Conservation (phyloP, 2,888 invertebrate species). For the Tipula confusa region DNA sequence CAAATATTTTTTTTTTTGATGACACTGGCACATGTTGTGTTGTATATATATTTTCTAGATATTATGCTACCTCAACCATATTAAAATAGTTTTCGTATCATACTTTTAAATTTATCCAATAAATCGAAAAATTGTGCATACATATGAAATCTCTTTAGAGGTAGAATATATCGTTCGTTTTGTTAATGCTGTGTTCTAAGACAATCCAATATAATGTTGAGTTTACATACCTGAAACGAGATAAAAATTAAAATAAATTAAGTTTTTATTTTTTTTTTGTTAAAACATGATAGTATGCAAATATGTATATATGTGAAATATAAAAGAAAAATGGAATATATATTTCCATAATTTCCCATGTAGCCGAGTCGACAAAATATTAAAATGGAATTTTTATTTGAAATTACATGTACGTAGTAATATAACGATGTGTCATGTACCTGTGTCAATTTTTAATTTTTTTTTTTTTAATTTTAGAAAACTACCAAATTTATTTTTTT, state of each 20-base stretch:
- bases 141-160: not conserved
- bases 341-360: not conserved
- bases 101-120: not conserved
- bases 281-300: not conserved
- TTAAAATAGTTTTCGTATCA: not conserved
- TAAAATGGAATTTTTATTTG: not conserved
- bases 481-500: not conserved
- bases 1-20: not conserved
- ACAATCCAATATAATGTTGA: not conserved
- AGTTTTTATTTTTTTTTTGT: not conserved
- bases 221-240: slow-evolving; percentile 25
- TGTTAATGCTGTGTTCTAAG: not conserved
- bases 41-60: not conserved
- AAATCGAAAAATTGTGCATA: not conserved
- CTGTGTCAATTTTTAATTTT: too few relatives aligned
- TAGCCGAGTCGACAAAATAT: not conserved
- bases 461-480: not conserved
- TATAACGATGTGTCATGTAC: not conserved
- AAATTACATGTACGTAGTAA: not conserved
- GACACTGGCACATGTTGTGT: not conserved
- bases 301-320: not conserved
- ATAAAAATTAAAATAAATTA: slow-evolving; percentile 7
- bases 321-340: not conserved
- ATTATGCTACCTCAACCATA: not conserved
- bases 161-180: not conserved